phyloP scores from a whole-genome alignment of 30 jellyfish, hydroid and myxozoan genomes.

The Chrysaora quinquecirrha region DNA sequence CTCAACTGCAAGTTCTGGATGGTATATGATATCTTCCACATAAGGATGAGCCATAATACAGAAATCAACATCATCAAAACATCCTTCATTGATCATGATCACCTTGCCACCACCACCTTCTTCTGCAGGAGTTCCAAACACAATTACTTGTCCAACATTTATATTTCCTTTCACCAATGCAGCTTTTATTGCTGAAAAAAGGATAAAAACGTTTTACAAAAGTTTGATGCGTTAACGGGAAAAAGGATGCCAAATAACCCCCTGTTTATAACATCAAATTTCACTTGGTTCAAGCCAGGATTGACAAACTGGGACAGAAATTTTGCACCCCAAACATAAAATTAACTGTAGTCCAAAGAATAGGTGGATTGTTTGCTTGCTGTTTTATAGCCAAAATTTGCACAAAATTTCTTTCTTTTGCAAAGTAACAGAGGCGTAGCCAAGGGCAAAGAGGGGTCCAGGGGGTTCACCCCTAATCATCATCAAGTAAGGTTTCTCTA shows the following conservation, averaged over 20 bases:
- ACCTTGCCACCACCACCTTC: slow-evolving; percentile 95
- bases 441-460: too few species aligned
- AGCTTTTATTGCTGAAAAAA: slow-evolving; percentile 46
- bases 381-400: too few species aligned
- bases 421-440: too few species aligned
- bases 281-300: too few species aligned
- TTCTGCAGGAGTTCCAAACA: slow-evolving; percentile 97
- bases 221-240: neutral
- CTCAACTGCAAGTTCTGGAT: slow-evolving; percentile 59
- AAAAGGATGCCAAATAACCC: neutral
- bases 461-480: too few species aligned
- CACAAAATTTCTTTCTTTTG: too few species aligned
- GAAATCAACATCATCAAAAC: slow-evolving; percentile 84
- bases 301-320: too few species aligned
- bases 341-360: too few species aligned
- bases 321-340: too few species aligned
- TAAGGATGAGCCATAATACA: slow-evolving; percentile 96
- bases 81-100: slow-evolving; percentile 76
- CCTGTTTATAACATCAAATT: neutral
- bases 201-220: neutral
- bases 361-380: too few species aligned
- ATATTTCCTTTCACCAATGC: slow-evolving; percentile 19
- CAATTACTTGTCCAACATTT: slow-evolving; percentile 49
- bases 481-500: too few species aligned
- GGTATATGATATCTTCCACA: slow-evolving; percentile 62